These are phyloP conservation scores for Tillus elongatus DNA, from an alignment of 2,888 invertebrate genomes.

Conservation along the genomic window DNA sequence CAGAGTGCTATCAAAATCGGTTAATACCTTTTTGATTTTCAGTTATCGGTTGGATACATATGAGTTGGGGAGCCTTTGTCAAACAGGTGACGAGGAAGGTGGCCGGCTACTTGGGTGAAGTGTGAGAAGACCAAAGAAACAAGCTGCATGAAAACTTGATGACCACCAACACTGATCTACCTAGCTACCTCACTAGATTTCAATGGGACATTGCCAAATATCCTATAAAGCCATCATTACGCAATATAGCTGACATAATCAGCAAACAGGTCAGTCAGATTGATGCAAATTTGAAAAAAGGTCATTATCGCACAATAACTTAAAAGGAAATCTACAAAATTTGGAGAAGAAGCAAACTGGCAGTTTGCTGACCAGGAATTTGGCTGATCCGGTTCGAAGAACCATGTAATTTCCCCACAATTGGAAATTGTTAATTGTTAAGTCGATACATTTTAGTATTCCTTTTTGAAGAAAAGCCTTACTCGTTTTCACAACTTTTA, in stretches of 20 bases:
- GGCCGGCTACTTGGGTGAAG: conserved; percentile 91
- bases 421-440: too few species aligned
- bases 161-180: conserved; percentile 94
- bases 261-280: conserved; percentile 98
- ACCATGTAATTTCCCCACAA: too few species aligned
- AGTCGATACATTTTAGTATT: too few species aligned
- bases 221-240: conserved; percentile 95
- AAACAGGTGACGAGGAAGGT: conserved; percentile 94
- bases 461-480: too few species aligned
- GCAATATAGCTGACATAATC: conserved; percentile 96
- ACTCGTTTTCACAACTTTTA: too few species aligned
- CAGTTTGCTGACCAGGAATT: conserved; percentile 91
- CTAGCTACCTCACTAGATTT: conserved; percentile 91
- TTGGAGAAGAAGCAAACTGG: conserved; percentile 98
- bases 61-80: conserved; percentile 87
- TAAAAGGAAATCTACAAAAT: conserved; percentile 93
- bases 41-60: too few species aligned
- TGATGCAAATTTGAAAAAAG: conserved; percentile 95
- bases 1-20: too few species aligned
- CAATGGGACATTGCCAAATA: conserved; percentile 99
- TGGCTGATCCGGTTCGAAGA: conserved; percentile 97
- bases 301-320: conserved; percentile 88
- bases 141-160: conserved; percentile 93
- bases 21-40: too few species aligned
- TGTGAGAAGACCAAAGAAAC: conserved; percentile 93